These are phyloP conservation scores for Danionella dracula DNA, from an alignment of 2,797 vertebrate genomes.

Conservation along the genomic window DNA sequence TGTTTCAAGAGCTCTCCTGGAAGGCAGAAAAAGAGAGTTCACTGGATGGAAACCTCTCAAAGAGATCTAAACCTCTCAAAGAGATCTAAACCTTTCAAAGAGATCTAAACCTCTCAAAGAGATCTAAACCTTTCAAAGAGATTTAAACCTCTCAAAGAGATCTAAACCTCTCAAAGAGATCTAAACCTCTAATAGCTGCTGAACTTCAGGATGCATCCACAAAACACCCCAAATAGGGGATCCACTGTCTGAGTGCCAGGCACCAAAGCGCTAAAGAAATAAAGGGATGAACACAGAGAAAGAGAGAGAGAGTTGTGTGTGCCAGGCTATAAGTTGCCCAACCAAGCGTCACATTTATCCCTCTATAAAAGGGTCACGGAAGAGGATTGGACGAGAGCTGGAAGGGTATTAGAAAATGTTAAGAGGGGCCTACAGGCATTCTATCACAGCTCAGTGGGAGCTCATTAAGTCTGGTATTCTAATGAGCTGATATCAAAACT, in stretches of 20 bases:
- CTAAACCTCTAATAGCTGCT: conserved; percentile 51
- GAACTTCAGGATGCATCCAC: conserved; percentile 46
- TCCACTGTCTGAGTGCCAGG: conserved; percentile 39
- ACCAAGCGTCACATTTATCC: conserved; percentile 56
- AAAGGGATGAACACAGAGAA: conserved; percentile 14
- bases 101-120: no score
- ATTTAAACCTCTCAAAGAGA: no score
- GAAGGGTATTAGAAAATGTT: conserved; percentile 63
- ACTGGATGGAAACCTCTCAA: conserved; percentile 20
- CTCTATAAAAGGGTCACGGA: conserved; percentile 40
- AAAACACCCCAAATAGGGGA: conserved; percentile 24
- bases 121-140: no score
- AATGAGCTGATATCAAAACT: conserved; percentile 56
- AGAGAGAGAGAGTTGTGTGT: conserved; percentile 23
- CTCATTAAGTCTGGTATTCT: conserved; percentile 63
- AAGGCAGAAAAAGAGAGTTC: conserved; percentile 26
- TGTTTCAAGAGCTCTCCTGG: conserved; percentile 3
- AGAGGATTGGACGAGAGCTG: conserved; percentile 48
- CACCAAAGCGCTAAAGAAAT: conserved; percentile 41
- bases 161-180: conserved; percentile 36
- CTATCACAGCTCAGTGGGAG: conserved; percentile 59
- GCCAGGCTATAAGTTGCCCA: conserved; percentile 32
- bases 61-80: no score
- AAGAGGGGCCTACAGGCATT: conserved; percentile 68
- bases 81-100: no score